Base-by-base conservation (phyloP, 2,797 vertebrate genomes). In the Acestrorhynchus altus region DNA sequence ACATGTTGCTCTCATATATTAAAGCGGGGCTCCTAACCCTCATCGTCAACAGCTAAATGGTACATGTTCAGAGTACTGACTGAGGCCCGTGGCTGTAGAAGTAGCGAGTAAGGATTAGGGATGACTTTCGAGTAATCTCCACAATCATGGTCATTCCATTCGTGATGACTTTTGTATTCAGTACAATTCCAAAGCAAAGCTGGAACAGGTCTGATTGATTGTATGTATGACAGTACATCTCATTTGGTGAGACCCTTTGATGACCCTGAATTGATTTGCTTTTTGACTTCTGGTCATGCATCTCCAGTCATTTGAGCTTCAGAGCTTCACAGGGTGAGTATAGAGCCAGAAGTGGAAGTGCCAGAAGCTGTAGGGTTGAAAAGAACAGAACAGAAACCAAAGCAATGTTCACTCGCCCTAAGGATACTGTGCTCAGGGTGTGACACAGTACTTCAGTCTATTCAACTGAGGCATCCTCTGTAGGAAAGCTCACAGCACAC, bases 401-500 rank as follows among this genome's bases (percentile, higher is more conserved):
- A 47, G 24, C 22, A 18, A 59, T 16, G 22, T 46, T 44, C 15
- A 11, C 4, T 13, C 13, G 39, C 18, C 44, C 57, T 2, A 13
- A 31, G 67, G 28, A 20, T 44, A 18, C 12, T 46, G 44, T 28
- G 44, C 20, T 46, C 9, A 44, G 44, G 65, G 15, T 28, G 44
- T 31, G 65, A 57, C 22, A 28, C 1, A 26, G 2, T 26, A 46
- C 20, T 44, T 18, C 24, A 76, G 16, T 44, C 44, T 44, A 49
- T 49, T 67, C 44, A 60, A 69, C 66, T 66, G 20, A 10, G 67
- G 3, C 56, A 6, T 61, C 26, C 22, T 71, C 47, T 71, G 46
- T 18, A 31, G 16, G 15, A 28, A 40, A 65, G 24, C 24, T 22
- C 26, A 12, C 2, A 22, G 51, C 49, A 54, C 68, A 44, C 22